Evolutionary conservation across 2,797 vertebrate species (phyloP), one percentile per base, ranked within the genome.

Genomic region (Huso huso): DNA sequence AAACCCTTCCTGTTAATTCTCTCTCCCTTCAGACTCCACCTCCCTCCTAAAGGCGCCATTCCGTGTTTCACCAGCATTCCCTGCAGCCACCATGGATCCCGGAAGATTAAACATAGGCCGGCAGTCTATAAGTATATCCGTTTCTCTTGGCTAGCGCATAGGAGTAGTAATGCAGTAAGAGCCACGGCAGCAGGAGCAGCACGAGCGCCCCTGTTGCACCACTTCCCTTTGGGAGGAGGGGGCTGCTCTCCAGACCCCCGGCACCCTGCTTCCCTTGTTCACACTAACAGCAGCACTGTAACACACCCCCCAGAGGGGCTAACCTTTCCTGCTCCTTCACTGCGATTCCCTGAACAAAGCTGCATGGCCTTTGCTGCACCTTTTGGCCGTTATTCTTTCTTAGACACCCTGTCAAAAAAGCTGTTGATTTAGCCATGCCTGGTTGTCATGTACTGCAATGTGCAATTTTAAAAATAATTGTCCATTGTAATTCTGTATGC

Each of bases 41-140:
- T 81, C 72, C 75, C 78, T 65, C 77, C 75, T 73, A 81, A 78
- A 76, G 81, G 79, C 72, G 75, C 71, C 72, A 73, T 81, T 69
- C 72, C 69, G 75, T 81, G 76, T 71, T 76, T 80, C 68, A 80
- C 75, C 70, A 79, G 76, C 76, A 77, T 69, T 74, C 78, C 78
- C 71, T 76, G 72, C 4, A 0, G 66, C 68, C 69, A 63, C 68
- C 77, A 78, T 72, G 75, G 74, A 75, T 72, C 76, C 78, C 72
- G 75, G 71, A 85, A 73, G 80, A 82, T 82, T 81, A 83, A 76
- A 73, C 81, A 80, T 79, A 60, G 70, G 61, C 77, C 74, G 6
- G 73, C 68, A 48, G 75, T 82, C 67, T 82, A 84, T 84, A 85
- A 83, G 81, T 84, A 82, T 1, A 60, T 74, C 75, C 73, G 68